Base-by-base conservation (phyloP, 2,888 invertebrate species). In the Drosophila fungiperda region DNA sequence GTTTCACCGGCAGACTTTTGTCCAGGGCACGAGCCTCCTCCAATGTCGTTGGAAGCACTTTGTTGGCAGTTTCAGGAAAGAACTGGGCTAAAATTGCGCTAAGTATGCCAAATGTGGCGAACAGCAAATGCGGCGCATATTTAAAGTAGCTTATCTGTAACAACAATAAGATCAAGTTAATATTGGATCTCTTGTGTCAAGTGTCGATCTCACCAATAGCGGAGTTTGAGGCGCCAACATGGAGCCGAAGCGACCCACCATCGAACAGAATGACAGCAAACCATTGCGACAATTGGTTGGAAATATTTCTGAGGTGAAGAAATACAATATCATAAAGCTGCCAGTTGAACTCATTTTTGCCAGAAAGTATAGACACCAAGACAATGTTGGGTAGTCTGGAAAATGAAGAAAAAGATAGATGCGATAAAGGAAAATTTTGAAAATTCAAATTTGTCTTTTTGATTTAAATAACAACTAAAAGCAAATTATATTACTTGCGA, bases 271-370 rank as follows among this genome's bases (percentile, higher is more conserved):
- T 15, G 95, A 95, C 52, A 96, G 93, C 77, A 96, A 94, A 15
- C 95, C 95, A 87, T 95, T 95, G 68, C 96, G 94, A 59, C 95
- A 93, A 70, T 93, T 94, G 58, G 96, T 96, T 20, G 96, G 96
- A 92, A 96, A 96, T 92, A 96, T 93, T 93, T 96, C 96, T 33
- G 95, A 94, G 52, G 96, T 95, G 92, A 94, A 95, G 88, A 96
- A 94, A 92, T 95, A 96, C 80, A 95, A 91, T 26, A 95, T 94
- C 89, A 95, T 94, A 91, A 95, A 95, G 33, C 96, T 95, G 86
- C 95, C 94, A 62, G 96, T 94, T 72, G 95, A 95, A 50, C 94
- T 93, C 91, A 95, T 94, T 92, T 96, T 96, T 61, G 96, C 95
- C 84, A 94, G 90, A 89, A 96, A 94, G 92, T 94, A 96, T 5